Evolutionary conservation across 2,888 invertebrate species (phyloP), one percentile per base, ranked within the genome.

Genomic region (Drosophila neotestacea): DNA sequence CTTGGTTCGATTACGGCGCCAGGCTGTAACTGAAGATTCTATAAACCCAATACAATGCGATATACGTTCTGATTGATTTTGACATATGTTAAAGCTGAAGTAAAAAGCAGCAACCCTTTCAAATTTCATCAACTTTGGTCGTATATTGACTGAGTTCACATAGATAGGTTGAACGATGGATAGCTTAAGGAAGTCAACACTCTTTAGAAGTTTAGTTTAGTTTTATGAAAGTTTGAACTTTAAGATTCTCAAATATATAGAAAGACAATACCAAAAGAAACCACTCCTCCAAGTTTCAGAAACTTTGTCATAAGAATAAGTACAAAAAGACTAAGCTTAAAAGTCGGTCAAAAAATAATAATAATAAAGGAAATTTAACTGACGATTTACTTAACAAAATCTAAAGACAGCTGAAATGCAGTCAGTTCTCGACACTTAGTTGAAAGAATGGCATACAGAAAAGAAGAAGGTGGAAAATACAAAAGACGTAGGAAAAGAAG

Each of bases 21-120:
- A 32, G 32, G 32, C 32, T 54, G 30, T 44, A 50, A 54, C 39
- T 30, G 28, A 39, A 22, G 47, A 51, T 73, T 73, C 54, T 64
- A 70, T 34, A 47, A 58, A 32, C 34, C 41, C 28, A 7, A 48
- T 55, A 42, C 42, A 10, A 11, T 4, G 9, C 36, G 32, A 52
- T 41, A 27, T n/a, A n/a, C 2, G 22, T 22, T 41, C 9, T 13
- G 22, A 42, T 10, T 34, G 36, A 56, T 41, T 34, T 22, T 32
- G 42, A 44, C 42, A 55, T 42, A 30, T 41, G 41, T 16, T 16
- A 32, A 9, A 16, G 16, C 10, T 34, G 2, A 4, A 16, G 28
- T 32, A n/a, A 39, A 28, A 52, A 36, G 0, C 50, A 7, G 22
- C 6, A 28, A 28, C 1, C 36, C 50, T 27, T 36, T 11, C 2